phyloP scores from a whole-genome alignment of 2,888 invertebrate genomes.

The Nomada fabriciana region DNA sequence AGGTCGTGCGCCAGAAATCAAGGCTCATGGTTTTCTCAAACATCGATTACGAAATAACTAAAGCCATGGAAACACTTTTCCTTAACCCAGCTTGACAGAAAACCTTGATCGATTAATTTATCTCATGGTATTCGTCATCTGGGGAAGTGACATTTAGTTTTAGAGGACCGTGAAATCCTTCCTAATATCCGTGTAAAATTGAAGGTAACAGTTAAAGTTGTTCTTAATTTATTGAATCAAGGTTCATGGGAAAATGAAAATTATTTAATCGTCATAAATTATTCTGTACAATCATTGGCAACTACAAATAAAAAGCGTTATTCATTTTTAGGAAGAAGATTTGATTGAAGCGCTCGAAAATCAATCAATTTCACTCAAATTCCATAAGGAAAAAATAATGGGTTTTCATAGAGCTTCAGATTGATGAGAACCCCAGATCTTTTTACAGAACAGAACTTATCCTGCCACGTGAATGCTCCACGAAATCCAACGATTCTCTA shows the following conservation, averaged over 20 bases:
- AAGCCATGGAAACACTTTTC: neutral
- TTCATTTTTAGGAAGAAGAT: neutral
- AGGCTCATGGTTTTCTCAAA: neutral
- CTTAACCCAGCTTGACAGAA: neutral
- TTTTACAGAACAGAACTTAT: no score
- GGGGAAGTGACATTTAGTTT: constrained; percentile 1
- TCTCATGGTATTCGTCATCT: neutral
- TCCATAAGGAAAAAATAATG: neutral
- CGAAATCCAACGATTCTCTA: no score
- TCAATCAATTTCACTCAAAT: neutral
- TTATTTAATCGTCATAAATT: neutral
- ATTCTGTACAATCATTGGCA: neutral
- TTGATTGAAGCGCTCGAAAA: neutral
- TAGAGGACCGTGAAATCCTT: neutral
- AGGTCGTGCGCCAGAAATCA: neutral
- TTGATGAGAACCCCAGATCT: no score
- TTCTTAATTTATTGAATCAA: constrained; percentile 14
- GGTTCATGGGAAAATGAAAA: neutral
- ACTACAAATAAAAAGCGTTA: neutral
- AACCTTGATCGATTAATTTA: neutral
- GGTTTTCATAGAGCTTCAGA: no score
- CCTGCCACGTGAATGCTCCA: no score
- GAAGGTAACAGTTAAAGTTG: constrained; percentile 14
- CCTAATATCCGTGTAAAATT: constrained; percentile 14
- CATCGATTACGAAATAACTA: neutral